These are phyloP conservation scores for Toxotes jaculatrix DNA, from an alignment of 2,113 vertebrate genomes.

Conservation along the genomic window DNA sequence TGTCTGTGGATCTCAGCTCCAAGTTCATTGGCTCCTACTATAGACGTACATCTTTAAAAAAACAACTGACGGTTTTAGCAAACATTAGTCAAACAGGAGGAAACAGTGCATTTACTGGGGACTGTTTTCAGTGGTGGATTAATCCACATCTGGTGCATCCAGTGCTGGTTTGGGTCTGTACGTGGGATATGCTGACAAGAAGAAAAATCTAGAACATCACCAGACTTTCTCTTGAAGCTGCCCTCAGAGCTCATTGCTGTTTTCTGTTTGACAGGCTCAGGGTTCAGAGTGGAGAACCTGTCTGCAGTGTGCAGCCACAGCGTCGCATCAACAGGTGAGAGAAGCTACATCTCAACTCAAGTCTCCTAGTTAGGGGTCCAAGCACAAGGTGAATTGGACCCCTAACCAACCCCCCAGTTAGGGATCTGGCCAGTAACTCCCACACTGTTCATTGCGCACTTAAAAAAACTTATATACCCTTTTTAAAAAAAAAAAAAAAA, in stretches of 20 bases:
- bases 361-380: no score
- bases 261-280: conserved; percentile 63
- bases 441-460: no score
- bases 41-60: no score
- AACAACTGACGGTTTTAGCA: neutral
- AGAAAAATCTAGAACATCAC: neutral
- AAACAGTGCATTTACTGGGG: neutral
- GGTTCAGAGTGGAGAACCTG: conserved; percentile 67
- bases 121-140: neutral
- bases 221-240: neutral
- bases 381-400: no score
- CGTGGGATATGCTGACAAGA: neutral
- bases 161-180: neutral
- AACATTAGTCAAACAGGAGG: neutral
- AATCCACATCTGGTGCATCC: neutral
- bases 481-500: no score
- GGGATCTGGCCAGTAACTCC: no score
- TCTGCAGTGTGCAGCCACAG: conserved; percentile 53
- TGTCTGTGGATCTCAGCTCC: neutral
- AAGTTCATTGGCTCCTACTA: neutral
- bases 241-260: neutral
- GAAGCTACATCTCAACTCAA: neutral
- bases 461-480: no score
- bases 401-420: no score
- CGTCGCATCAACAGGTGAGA: conserved; percentile 70